Percentiles rank a stretch among this genome's conserved stretches.
phyloP scores from a whole-genome alignment of 2,888 invertebrate species.

The Acrobasis repandana region DNA sequence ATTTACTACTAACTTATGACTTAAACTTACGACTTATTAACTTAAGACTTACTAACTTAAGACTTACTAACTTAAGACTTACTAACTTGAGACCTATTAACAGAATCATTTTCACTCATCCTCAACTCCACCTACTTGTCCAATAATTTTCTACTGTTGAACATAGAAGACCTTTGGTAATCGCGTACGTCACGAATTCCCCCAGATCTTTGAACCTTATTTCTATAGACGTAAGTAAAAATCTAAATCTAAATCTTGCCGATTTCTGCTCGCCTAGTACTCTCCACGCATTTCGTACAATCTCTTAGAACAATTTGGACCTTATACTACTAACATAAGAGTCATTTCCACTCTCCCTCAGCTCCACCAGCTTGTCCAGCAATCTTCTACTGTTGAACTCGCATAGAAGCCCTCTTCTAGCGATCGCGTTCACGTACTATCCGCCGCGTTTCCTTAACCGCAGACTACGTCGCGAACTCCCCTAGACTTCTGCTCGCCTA shows the following conservation, averaged over 20 bases:
- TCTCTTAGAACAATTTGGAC: background rate
- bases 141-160: conserved; percentile 86
- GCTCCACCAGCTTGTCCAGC: conserved; percentile 95
- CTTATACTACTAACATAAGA: background rate
- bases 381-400: conserved; percentile 97
- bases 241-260: too few species aligned
- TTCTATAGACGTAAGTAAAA: too few species aligned
- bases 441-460: conserved; percentile 91
- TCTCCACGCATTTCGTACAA: background rate
- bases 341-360: conserved; percentile 79
- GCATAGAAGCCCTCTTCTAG: conserved; percentile 96
- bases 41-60: background rate
- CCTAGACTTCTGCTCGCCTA: too few species aligned
- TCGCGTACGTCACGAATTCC: conserved; percentile 92
- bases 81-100: too few species aligned
- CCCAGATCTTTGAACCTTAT: too few species aligned
- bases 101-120: conserved; percentile 75
- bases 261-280: conserved; percentile 7
- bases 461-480: conserved; percentile 98
- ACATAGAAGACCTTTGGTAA: conserved; percentile 97
- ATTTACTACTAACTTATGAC: background rate
- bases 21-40: background rate
- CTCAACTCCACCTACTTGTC: conserved; percentile 57
- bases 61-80: too few species aligned
- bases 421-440: conserved; percentile 97